These are phyloP conservation scores for Eurypyga helias DNA, from an alignment of 2,113 vertebrate species.

Conservation along the genomic window DNA sequence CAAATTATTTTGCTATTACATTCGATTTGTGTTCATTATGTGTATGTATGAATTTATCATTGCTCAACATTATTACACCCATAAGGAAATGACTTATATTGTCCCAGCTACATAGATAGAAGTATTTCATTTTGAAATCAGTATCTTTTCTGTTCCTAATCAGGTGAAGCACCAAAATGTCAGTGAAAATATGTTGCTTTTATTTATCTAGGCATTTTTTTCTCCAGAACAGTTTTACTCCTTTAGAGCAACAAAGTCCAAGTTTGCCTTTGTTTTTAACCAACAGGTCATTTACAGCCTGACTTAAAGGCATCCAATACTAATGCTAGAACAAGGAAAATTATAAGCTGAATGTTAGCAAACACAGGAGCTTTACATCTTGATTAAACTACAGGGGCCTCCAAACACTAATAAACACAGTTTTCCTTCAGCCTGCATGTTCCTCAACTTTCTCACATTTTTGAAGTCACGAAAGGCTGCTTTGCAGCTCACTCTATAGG, in stretches of 20 bases:
- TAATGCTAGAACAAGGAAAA: not conserved
- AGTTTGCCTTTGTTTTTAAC: not conserved
- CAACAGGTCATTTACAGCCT: not conserved
- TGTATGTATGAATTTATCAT: slow-evolving; percentile 48
- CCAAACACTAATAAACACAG: not conserved
- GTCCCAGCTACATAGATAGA: slow-evolving; percentile 7
- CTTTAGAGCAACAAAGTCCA: not conserved
- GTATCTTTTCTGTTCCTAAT: slow-evolving; percentile 16
- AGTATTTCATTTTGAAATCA: slow-evolving; percentile 53
- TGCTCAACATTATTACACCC: slow-evolving; percentile 42
- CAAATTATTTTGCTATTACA: slow-evolving; percentile 67
- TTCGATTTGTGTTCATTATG: slow-evolving; percentile 68
- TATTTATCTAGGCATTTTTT: not conserved
- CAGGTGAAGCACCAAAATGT: not conserved
- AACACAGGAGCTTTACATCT: not conserved
- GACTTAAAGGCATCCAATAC: not conserved
- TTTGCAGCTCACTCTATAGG: not conserved
- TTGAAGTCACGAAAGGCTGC: not conserved
- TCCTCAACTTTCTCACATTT: not conserved
- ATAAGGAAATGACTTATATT: slow-evolving; percentile 44
- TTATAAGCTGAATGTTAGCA: not conserved
- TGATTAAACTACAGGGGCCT: not conserved
- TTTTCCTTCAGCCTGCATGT: not conserved
- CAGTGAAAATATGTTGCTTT: slow-evolving; percentile 1
- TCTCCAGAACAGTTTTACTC: not conserved